These are phyloP conservation scores for Nerophis lumbriciformis DNA, from an alignment of 2,113 vertebrate genomes.

Conservation along the genomic window DNA sequence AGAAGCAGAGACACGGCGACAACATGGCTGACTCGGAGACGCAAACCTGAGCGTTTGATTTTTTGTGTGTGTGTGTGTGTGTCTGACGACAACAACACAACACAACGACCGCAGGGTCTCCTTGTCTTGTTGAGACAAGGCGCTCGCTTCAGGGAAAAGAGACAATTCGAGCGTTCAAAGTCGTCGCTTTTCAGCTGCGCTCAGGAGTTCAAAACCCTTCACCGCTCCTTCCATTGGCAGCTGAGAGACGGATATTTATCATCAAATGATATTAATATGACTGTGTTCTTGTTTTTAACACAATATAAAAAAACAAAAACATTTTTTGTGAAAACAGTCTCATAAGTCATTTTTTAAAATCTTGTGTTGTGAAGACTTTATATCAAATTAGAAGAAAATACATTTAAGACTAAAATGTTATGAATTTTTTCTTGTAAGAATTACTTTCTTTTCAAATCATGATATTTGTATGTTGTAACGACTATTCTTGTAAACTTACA, in stretches of 20 bases:
- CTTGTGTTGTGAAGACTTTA: too few species aligned
- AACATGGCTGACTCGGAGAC: slow-evolving; percentile 52
- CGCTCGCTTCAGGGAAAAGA: slow-evolving; percentile 34
- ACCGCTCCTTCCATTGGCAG: slow-evolving; percentile 50
- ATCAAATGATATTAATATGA: too few species aligned
- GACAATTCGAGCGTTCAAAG: slow-evolving; percentile 59
- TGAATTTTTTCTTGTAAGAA: too few species aligned
- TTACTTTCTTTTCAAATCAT: too few species aligned
- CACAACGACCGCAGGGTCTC: slow-evolving; percentile 57
- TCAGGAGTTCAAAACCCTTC: slow-evolving; percentile 62
- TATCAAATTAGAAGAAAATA: too few species aligned
- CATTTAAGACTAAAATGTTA: too few species aligned
- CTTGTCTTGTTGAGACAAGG: slow-evolving; percentile 48
- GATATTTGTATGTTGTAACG: too few species aligned
- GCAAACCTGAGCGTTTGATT: slow-evolving; percentile 68
- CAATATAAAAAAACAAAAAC: too few species aligned
- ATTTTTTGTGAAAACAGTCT: too few species aligned
- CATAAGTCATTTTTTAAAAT: too few species aligned
- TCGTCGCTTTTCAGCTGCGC: slow-evolving; percentile 55
- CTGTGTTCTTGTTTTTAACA: too few species aligned
- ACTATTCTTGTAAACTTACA: too few species aligned
- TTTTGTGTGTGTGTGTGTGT: not conserved
- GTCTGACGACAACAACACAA: slow-evolving; percentile 24
- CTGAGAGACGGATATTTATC: slow-evolving; percentile 30
- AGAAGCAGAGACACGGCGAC: not conserved